These are phyloP conservation scores for Gallinago undulata DNA, from an alignment of 2,113 vertebrate genomes.

Conservation along the genomic window DNA sequence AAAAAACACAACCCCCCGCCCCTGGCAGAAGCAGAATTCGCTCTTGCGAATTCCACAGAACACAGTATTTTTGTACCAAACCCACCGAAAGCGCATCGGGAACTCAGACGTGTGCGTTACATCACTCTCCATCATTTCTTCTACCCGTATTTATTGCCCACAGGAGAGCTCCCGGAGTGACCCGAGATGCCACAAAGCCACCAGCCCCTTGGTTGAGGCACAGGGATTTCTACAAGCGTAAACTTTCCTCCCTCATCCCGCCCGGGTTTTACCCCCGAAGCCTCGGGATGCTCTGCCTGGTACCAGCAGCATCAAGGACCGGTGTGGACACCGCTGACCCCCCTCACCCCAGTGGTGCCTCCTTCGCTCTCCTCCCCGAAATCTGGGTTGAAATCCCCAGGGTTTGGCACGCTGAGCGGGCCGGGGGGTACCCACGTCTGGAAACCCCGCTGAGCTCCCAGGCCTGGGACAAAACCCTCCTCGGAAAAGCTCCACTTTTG, in stretches of 20 bases:
- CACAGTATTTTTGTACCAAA: not conserved
- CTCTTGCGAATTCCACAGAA: too few relatives aligned
- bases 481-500: not conserved
- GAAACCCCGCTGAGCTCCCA: not conserved
- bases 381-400: not conserved
- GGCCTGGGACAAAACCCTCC: not conserved
- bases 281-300: not conserved
- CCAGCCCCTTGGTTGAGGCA: not conserved
- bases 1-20: not conserved
- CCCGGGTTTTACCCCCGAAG: not conserved
- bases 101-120: not conserved
- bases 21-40: not conserved
- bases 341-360: too few relatives aligned
- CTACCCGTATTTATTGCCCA: not conserved
- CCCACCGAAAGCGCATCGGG: rapidly evolving
- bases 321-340: not conserved
- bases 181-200: not conserved
- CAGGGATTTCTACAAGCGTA: not conserved
- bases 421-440: rapidly evolving
- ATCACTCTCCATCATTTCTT: not conserved
- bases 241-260: not conserved
- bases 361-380: not conserved
- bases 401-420: not conserved
- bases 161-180: not conserved
- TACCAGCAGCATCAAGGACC: not conserved